Percentiles rank a stretch among this genome's conserved stretches.
These are phyloP conservation scores for Leptosomus discolor DNA, from an alignment of 2,113 vertebrate species.

Conservation along the genomic window DNA sequence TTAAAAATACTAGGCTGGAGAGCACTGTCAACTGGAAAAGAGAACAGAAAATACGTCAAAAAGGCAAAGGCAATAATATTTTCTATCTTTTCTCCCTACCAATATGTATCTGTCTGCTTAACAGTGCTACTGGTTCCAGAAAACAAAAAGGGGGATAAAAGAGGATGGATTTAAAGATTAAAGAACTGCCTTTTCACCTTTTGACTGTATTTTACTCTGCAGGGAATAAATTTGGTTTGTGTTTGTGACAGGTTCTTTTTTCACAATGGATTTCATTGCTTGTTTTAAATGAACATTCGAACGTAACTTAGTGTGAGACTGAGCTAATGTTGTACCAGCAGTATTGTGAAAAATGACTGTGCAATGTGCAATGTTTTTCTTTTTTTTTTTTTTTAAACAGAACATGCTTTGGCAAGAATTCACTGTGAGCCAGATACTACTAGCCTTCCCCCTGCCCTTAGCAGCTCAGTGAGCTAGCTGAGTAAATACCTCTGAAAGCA, in stretches of 20 bases:
- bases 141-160: background rate
- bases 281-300: background rate
- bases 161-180: background rate
- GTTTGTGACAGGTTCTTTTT: background rate
- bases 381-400: background rate
- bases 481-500: background rate
- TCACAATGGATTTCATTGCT: background rate
- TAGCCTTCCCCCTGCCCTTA: background rate
- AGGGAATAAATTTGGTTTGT: slow-evolving; percentile 25
- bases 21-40: background rate
- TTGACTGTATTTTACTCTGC: background rate
- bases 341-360: background rate
- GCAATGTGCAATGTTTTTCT: background rate
- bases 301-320: background rate
- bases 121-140: background rate
- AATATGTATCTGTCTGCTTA: background rate
- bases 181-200: background rate
- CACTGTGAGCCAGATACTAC: background rate
- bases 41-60: background rate
- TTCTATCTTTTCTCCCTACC: background rate
- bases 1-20: background rate
- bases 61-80: background rate
- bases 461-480: background rate
- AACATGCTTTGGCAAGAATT: background rate
- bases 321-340: background rate